These are phyloP conservation scores for Piezodorus guildinii DNA, from an alignment of 1,140 invertebrate genomes.

Conservation along the genomic window DNA sequence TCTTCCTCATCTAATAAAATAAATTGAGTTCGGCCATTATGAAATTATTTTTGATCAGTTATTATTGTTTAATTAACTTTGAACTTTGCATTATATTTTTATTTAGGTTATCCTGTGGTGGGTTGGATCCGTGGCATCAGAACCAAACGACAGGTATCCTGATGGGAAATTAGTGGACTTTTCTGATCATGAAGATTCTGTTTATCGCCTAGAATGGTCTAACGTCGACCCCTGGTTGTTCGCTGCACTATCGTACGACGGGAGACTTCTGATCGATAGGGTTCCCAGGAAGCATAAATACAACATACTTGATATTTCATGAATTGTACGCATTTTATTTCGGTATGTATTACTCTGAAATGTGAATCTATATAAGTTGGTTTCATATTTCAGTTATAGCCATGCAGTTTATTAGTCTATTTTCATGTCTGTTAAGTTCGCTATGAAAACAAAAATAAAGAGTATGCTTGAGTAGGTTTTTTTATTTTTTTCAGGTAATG, in stretches of 20 bases:
- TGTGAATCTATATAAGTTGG: too few relatives aligned
- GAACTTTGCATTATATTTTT: neutral
- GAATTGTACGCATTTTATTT: neutral
- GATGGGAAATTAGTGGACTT: constrained; percentile 80
- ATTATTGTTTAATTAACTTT: too few relatives aligned
- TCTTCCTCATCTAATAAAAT: too few relatives aligned
- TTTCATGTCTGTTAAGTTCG: too few relatives aligned
- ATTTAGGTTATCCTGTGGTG: constrained; percentile 9
- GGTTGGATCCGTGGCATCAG: constrained; percentile 17
- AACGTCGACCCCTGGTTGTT: constrained; percentile 95
- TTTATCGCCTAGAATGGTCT: constrained; percentile 95
- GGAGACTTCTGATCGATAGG: constrained; percentile 79
- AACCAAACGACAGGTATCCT: constrained; percentile 40
- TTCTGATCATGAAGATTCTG: constrained; percentile 95
- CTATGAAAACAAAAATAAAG: too few relatives aligned
- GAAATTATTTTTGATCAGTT: too few relatives aligned
- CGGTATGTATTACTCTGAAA: too few relatives aligned
- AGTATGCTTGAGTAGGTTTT: too few relatives aligned
- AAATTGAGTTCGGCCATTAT: too few relatives aligned
- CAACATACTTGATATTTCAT: constrained; percentile 48
- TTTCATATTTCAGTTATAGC: too few relatives aligned
- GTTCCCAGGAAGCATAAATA: constrained; percentile 90
- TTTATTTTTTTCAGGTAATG: too few relatives aligned
- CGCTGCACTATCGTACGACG: constrained; percentile 94
- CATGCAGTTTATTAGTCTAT: too few relatives aligned